Base-by-base conservation (phyloP, 2,797 vertebrate genomes). In the Sciaenops ocellatus region DNA sequence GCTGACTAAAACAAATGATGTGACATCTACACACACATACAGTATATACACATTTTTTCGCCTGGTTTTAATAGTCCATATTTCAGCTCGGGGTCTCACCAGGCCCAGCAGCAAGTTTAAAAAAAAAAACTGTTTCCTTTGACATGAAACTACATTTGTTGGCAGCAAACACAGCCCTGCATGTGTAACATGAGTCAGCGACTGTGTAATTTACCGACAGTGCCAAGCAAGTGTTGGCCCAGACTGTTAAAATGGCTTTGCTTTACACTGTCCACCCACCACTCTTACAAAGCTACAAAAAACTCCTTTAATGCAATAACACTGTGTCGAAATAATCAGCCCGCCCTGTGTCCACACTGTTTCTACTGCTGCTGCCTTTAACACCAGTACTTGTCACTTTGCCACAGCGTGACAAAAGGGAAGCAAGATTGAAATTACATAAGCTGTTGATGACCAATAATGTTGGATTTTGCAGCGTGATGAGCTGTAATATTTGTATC, bases 1-100 rank as follows among this genome's bases (percentile, higher is more conserved):
- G 89, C 61, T 74, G 83, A 20, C 77, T 69, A 11, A 79, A 77
- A 76, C 86, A 86, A 85, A 90, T 91, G 86, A 83, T 54, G 17
- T 50, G 72, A 76, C 74, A 81, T 57, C 34, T 15, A 67, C 77
- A 50, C 79, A 54, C 62, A 34, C 54, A 67, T 42, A 54, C 47
- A 62, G 34, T 34, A 38, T 30, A 57, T 60, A 67, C 44, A 38
- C 24, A n/a, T n/a, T 68, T 60, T 63, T 77, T 81, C 51, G 69
- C 61, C 50, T 30, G 52, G 38, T 77, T 18, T 55, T 15, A 11
- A 22, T 46, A 2, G 55, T 56, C 59, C n/a, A 62, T 18, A 30
- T 78, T 84, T 85, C 42, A 73, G 59, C 63, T 60, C 2, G 9
- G 30, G 42, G 55, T 73, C 51, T 78, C 64, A 73, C 11, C 3